Evolutionary conservation across 23 tunicate species (phyloP).

Genomic region (Halocynthia roretzi): DNA sequence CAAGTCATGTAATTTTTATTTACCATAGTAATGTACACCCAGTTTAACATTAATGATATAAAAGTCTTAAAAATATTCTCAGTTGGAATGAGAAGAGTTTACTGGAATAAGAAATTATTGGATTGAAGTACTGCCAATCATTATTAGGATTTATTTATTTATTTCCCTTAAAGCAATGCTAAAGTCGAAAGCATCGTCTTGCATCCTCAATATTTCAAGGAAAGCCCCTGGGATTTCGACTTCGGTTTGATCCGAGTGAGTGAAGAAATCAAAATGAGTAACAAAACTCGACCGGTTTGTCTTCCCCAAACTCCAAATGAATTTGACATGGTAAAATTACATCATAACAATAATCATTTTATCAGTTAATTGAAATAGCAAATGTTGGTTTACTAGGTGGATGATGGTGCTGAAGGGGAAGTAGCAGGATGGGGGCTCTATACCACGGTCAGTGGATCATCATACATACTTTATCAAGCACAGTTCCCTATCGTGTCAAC

Average conservation of each 20-base stretch:
- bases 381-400: background rate
- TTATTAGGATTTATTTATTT: background rate
- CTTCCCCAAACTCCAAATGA: conserved; percentile 25
- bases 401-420: conserved; percentile 19
- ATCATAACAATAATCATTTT: background rate
- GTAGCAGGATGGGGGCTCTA: conserved; percentile 75
- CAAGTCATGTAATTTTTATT: conserved; percentile 5
- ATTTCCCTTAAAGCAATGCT: background rate
- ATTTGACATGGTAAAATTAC: conserved; percentile 28
- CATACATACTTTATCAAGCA: conserved; percentile 4
- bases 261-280: conserved; percentile 40
- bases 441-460: background rate
- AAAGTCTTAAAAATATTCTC: too few species aligned
- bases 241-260: conserved; percentile 39
- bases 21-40: too few species aligned
- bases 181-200: conserved; percentile 2
- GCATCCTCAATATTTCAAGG: conserved; percentile 30
- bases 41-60: too few species aligned
- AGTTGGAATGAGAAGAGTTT: too few species aligned
- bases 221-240: conserved; percentile 37
- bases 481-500: conserved; percentile 14
- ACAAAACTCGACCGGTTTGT: conserved; percentile 42
- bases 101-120: too few species aligned
- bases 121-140: too few species aligned
- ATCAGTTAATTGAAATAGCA: background rate